Base-by-base conservation (phyloP, 2,113 vertebrate genomes). In the Stictonetta naevosa region DNA sequence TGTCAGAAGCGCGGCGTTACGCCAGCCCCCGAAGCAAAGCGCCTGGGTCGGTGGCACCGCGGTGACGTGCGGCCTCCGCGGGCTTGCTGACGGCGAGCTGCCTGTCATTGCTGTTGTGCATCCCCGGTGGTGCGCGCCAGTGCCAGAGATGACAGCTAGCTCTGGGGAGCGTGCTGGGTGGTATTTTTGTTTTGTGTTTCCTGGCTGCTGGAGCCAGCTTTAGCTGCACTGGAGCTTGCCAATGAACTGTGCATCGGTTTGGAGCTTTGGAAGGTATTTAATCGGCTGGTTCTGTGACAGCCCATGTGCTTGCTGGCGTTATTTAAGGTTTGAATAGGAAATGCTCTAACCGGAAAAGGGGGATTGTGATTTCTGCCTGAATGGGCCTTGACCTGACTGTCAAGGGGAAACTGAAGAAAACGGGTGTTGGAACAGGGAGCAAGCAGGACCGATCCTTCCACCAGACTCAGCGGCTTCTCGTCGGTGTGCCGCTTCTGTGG, bases 401-500 rank as follows among this genome's bases (percentile, higher is more conserved):
- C 44, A 8, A 52, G 21, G 44, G 36, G 44, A 28, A 40, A 9
- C 52, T 8, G 84, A 60, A 73, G 59, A 14, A 59, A 42, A 23
- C 0, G 2, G 52, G 18, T 8, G 29, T 21, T 48, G 71, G 13
- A 10, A 44, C 8, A 2, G 28, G 44, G 36, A 40, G 38, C 26
- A 8, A 60, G 33, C 53, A 16, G 55, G 18, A 48, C 0, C 2
- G 48, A 10, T 22, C 21, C 13, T 33, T 40, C 8, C 14, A 29
- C 46, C 19, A 26, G 55, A 7, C 13, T 3, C 23, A 53, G 62
- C 55, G 2, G 23, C 29, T 26, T 53, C n/a, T n/a, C 3, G 6
- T 20, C 0, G 6, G 2, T 0, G 8, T 36, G 34, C 34, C 0
- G 0, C 6, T 50, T 6, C 34, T 34, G 33, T 19, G 60, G 58